Evolutionary conservation across 2,113 vertebrate genomes (phyloP).

Genomic region (Halcyon senegalensis): DNA sequence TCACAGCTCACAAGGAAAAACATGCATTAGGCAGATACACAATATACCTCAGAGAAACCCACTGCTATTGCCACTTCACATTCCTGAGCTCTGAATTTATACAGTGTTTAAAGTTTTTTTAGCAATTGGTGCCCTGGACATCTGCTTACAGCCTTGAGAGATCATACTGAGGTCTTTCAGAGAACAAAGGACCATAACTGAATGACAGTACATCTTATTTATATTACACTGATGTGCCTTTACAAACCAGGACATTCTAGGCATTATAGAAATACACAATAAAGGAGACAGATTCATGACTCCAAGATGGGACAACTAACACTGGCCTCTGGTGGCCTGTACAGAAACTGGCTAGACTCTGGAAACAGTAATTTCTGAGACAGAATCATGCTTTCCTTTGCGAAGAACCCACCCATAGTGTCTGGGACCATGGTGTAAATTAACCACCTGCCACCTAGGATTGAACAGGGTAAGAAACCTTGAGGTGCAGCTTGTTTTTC

Average conservation of each 20-base stretch:
- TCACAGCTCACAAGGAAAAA: not conserved
- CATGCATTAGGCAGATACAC: not conserved
- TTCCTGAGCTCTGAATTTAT: not conserved
- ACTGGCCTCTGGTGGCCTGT: conserved; percentile 58
- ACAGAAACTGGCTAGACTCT: not conserved
- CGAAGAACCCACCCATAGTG: not conserved
- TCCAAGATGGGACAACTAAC: conserved; percentile 48
- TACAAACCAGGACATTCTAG: not conserved
- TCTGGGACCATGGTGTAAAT: not conserved
- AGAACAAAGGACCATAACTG: not conserved
- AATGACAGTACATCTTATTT: not conserved
- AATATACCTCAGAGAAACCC: not conserved
- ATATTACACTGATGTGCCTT: not conserved
- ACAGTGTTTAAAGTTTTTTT: not conserved
- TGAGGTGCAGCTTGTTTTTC: not conserved
- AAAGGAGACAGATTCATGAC: not conserved
- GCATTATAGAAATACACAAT: not conserved
- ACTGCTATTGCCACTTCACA: not conserved
- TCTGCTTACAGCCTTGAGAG: not conserved
- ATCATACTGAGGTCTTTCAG: not conserved
- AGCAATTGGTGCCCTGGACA: not conserved
- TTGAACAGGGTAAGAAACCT: not conserved
- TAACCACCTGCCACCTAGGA: not conserved
- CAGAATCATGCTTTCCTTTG: not conserved
- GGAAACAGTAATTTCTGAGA: not conserved